These are phyloP conservation scores for Castor canadensis DNA, from an alignment of 2,113 vertebrate genomes.

Conservation along the genomic window DNA sequence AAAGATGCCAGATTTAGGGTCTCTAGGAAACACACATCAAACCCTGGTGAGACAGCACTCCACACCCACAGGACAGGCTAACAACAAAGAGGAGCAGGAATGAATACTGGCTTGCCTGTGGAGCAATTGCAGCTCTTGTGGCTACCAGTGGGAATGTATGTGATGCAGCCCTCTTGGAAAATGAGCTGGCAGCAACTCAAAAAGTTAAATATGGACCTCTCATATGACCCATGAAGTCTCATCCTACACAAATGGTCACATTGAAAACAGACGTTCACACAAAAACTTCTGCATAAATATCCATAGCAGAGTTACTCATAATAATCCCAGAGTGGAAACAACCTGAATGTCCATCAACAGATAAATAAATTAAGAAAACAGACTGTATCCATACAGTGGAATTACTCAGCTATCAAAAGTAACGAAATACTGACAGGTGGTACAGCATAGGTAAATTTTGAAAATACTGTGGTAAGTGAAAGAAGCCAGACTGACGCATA, in stretches of 20 bases:
- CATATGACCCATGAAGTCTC: too few species aligned
- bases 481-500: background rate
- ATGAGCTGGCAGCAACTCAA: background rate
- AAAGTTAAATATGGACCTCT: background rate
- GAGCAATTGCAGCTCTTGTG: too few species aligned
- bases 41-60: background rate
- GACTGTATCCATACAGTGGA: too few species aligned
- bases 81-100: background rate
- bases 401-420: too few species aligned
- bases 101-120: background rate
- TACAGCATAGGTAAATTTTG: too few species aligned
- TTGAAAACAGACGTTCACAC: background rate
- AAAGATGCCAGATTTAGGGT: background rate
- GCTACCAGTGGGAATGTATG: background rate
- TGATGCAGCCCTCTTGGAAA: background rate
- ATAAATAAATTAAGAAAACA: too few species aligned
- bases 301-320: too few species aligned
- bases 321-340: too few species aligned
- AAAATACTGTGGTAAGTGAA: background rate
- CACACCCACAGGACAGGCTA: background rate
- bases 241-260: background rate
- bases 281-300: too few species aligned
- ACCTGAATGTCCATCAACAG: too few species aligned
- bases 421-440: too few species aligned
- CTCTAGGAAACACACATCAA: background rate